Conservation (phyloP, 2,888 invertebrate species). For the Mantis religiosa region DNA sequence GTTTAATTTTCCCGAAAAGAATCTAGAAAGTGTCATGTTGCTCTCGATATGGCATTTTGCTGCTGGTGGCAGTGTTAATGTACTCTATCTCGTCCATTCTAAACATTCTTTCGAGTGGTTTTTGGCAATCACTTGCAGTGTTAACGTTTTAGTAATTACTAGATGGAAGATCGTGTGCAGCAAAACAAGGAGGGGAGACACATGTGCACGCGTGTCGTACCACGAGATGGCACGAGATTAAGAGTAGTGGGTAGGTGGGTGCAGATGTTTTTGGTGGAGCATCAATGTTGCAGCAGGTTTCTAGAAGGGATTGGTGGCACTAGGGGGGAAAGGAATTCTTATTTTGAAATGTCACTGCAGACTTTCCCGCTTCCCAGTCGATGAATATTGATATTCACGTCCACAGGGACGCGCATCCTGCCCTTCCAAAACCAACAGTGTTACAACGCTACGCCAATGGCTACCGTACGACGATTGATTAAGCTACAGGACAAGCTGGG, state of each 20-base stretch:
- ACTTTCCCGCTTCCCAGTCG: neutral
- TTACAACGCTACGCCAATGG: neutral
- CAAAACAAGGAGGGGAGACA: neutral
- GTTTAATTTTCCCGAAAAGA: too few species aligned
- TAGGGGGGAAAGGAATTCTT: neutral
- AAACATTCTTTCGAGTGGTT: neutral
- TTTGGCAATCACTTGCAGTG: neutral
- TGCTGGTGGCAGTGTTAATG: neutral
- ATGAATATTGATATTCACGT: slow-evolving; percentile 9
- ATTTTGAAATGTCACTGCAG: neutral
- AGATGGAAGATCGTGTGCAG: neutral
- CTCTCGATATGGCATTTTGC: neutral
- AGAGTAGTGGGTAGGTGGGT: neutral
- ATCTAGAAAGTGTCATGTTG: too few species aligned
- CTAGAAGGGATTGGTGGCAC: neutral
- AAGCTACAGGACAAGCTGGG: neutral
- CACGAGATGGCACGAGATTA: neutral
- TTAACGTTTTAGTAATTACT: neutral
- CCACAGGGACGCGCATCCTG: neutral
- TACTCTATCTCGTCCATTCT: neutral
- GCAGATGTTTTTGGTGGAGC: neutral
- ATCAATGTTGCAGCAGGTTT: neutral
- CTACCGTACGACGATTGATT: neutral
- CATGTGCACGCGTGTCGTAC: neutral
- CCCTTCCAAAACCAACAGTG: neutral